Evolutionary conservation across 2,797 vertebrate genomes (phyloP).

Genomic region (Notamacropus eugenii): DNA sequence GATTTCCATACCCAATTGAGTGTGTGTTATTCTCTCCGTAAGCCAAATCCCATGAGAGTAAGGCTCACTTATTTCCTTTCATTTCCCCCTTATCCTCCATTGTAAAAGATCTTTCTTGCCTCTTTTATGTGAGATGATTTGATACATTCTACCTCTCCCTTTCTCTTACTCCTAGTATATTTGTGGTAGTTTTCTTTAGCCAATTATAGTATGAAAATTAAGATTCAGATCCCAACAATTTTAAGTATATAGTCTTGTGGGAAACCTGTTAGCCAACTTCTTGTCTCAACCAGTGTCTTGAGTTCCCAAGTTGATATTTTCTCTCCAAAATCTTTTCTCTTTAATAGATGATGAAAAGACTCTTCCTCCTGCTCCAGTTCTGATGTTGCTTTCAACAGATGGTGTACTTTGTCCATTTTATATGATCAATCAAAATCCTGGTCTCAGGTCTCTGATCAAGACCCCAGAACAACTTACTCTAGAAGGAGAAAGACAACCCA

Average conservation of each 20-base stretch:
- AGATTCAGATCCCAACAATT: constrained; percentile 25
- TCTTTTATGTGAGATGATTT: no score
- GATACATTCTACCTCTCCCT: no score
- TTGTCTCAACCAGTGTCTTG: not conserved
- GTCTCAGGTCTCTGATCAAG: constrained; percentile 87
- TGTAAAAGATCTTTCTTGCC: no score
- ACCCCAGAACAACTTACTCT: constrained; percentile 79
- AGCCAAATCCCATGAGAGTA: no score
- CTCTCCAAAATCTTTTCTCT: constrained; percentile 50
- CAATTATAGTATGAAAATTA: constrained; percentile 23
- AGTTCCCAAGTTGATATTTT: not conserved
- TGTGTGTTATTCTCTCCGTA: no score
- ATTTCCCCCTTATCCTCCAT: no score
- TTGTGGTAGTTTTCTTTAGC: constrained; percentile 28
- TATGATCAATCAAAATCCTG: constrained; percentile 93
- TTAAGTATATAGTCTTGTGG: constrained; percentile 46
- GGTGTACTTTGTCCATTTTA: constrained; percentile 96
- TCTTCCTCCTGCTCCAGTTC: constrained; percentile 91
- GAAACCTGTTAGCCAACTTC: constrained; percentile 18
- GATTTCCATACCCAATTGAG: no score
- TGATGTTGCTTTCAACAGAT: constrained; percentile 95
- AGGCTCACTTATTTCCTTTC: no score
- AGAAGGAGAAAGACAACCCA: constrained; percentile 90
- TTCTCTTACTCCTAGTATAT: no score
- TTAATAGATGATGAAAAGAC: constrained; percentile 92